Evolutionary conservation across 1,140 invertebrate genomes (phyloP).

Genomic region (Episyrphus balteatus): DNA sequence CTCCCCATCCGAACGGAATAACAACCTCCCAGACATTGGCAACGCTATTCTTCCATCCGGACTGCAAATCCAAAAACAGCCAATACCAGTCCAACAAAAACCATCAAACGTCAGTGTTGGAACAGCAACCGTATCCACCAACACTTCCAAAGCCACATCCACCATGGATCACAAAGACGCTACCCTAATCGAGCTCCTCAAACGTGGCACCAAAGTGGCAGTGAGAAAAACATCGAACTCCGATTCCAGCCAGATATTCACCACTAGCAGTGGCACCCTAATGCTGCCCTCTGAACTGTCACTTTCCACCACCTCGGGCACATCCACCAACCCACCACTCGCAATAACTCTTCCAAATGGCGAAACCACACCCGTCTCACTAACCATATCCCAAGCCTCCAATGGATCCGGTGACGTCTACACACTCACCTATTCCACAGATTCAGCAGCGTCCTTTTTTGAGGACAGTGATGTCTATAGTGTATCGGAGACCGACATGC

Average conservation of each 20-base stretch:
- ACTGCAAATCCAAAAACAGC: slow-evolving; percentile 11
- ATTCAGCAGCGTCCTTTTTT: slow-evolving; percentile 18
- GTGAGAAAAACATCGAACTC: slow-evolving; percentile 36
- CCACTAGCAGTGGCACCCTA: slow-evolving; percentile 28
- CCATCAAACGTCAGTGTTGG: slow-evolving; percentile 22
- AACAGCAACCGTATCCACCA: slow-evolving; percentile 10
- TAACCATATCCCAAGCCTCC: slow-evolving; percentile 23
- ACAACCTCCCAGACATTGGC: not conserved
- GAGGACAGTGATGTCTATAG: slow-evolving; percentile 56
- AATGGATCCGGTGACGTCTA: slow-evolving; percentile 24
- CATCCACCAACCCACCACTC: slow-evolving; percentile 15
- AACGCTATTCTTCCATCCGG: not conserved
- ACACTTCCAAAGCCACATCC: slow-evolving; percentile 16
- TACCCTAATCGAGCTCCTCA: slow-evolving; percentile 47
- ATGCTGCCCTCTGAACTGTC: not conserved
- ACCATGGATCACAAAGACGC: slow-evolving; percentile 40
- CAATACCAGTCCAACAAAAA: slow-evolving; percentile 16
- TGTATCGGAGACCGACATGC: slow-evolving; percentile 54
- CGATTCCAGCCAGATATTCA: slow-evolving; percentile 26
- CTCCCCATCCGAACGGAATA: not conserved
- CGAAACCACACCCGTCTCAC: slow-evolving; percentile 19
- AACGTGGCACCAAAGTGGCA: slow-evolving; percentile 57
- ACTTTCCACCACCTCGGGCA: slow-evolving; percentile 1
- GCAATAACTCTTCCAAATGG: slow-evolving; percentile 15
- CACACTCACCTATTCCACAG: slow-evolving; percentile 31